Evolutionary conservation across 2,113 vertebrate species (phyloP), one percentile per base, ranked within the genome.

Genomic region (Hystrix brachyura): DNA sequence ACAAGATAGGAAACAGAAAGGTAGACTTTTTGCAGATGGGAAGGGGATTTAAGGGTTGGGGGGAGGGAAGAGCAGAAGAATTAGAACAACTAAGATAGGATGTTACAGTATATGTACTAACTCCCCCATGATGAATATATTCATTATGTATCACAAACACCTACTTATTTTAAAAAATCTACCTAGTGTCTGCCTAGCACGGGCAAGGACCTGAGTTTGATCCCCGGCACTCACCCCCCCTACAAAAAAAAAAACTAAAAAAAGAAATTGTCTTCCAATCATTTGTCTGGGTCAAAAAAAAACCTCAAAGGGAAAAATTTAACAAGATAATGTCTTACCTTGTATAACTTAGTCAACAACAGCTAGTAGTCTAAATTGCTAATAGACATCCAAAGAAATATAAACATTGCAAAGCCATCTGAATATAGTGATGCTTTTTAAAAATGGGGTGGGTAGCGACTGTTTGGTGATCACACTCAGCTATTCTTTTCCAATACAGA

Each of bases 401-500:
- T 32, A 87, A 91, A 87, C n/a, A 93, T 4, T 34, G 9, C 34
- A 60, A 96, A 25, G 48, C 25, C 32, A 94, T 93, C 43, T 78
- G 69, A 74, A 76, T 25, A 82, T 23, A 59, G 32, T 32, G 82
- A 78, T 7, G 71, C 71, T 62, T 89, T 71, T 72, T 55, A 65
- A 91, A 87, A 94, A 62, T 72, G 67, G 86, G 51, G 38, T 81
- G 55, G 89, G 62, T 43, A 79, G 67, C 65, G 90, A 65, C 83
- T 67, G 53, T 94, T 96, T 93, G 79, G 59, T 59, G 78, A 76
- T 69, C 38, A 18, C 10, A 59, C 27, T 69, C 25, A 90, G n/a
- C 60, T 94, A 38, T 53, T 91, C 55, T 95, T 96, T 96, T 93
- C 57, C 65, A 94, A 95, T 69, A 85, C 7, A 83, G 83, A 92